phyloP scores from a whole-genome alignment of 2,888 invertebrate species.

The Lutraria lutraria region DNA sequence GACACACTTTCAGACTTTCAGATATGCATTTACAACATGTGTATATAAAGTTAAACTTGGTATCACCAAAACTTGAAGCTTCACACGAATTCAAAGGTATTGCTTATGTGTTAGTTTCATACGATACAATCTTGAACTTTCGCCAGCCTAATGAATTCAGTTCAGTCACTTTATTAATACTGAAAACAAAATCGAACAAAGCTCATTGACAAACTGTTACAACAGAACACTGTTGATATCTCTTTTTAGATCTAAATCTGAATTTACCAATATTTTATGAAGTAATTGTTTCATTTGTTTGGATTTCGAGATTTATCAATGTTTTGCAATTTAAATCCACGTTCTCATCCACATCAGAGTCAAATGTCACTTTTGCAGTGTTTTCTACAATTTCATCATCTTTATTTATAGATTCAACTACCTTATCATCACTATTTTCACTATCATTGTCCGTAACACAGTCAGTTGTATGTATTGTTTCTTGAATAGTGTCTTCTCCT shows the following conservation, averaged over 20 bases:
- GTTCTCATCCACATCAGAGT: slow-evolving; percentile 4
- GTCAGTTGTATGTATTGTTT: not conserved
- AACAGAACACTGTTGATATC: not conserved
- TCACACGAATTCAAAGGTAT: too few species aligned
- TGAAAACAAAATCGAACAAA: not conserved
- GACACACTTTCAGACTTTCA: too few species aligned
- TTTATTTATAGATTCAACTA: not conserved
- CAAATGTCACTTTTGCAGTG: not conserved
- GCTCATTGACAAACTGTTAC: not conserved
- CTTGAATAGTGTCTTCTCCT: not conserved
- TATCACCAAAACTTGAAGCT: too few species aligned
- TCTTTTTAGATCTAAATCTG: too few species aligned
- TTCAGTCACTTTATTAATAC: not conserved
- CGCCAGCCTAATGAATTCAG: not conserved
- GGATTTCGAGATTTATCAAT: not conserved
- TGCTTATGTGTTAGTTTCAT: too few species aligned
- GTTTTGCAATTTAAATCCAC: not conserved
- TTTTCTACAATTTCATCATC: not conserved
- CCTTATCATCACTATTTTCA: not conserved
- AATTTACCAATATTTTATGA: not conserved
- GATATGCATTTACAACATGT: too few species aligned
- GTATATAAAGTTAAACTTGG: too few species aligned
- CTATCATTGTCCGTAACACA: not conserved
- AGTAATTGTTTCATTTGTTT: not conserved
- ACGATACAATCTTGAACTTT: too few species aligned